Percentiles rank a stretch among this genome's conserved stretches.
These are phyloP conservation scores for Hippolais icterina DNA, from an alignment of 2,113 vertebrate species.

Conservation along the genomic window DNA sequence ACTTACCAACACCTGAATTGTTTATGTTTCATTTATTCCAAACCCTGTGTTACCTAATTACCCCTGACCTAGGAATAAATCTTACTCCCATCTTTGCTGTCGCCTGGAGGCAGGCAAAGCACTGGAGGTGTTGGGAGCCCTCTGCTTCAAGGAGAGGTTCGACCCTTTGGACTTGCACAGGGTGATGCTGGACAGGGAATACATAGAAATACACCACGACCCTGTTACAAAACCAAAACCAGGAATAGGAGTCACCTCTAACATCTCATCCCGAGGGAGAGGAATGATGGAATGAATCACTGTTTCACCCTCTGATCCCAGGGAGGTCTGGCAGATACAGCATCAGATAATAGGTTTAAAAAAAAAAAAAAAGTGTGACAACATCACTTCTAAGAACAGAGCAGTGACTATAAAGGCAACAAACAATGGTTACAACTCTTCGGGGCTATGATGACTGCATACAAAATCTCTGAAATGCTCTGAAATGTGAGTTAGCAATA, in stretches of 20 bases:
- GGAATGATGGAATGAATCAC: neutral
- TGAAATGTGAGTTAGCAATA: neutral
- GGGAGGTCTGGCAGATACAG: neutral
- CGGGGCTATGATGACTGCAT: neutral
- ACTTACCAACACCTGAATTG: neutral
- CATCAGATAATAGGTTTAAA: neutral
- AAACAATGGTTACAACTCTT: neutral
- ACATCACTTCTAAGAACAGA: neutral
- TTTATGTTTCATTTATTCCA: neutral
- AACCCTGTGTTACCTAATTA: neutral
- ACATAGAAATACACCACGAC: fast-evolving
- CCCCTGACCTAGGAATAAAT: neutral
- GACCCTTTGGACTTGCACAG: neutral
- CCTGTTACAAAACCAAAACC: neutral
- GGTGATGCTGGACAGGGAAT: neutral
- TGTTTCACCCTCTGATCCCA: neutral
- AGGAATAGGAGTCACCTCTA: neutral
- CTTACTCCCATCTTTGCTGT: neutral
- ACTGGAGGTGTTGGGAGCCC: neutral
- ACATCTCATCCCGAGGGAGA: neutral
- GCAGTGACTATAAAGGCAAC: neutral
- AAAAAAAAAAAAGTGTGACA: neutral
- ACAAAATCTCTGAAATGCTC: neutral
- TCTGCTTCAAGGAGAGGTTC: neutral
- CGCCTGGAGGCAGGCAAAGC: neutral